Evolutionary conservation across 2,888 invertebrate genomes (phyloP).

Genomic region (Eristalis arbustorum): DNA sequence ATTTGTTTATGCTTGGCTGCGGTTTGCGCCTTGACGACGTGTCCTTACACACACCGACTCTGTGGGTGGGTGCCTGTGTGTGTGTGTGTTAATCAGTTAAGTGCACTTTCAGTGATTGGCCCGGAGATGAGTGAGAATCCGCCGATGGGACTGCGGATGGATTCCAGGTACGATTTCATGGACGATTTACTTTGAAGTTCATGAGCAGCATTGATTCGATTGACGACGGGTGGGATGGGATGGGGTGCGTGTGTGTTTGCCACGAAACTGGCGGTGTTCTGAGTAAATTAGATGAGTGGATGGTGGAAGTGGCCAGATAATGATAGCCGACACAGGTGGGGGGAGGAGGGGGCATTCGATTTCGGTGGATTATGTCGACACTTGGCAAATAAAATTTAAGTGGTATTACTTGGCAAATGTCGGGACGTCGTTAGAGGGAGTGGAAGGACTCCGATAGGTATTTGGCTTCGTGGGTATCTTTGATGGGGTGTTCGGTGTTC

Average conservation of each 20-base stretch:
- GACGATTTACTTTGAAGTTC: slow-evolving; percentile 35
- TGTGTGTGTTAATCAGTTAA: slow-evolving; percentile 61
- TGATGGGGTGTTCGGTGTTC: not conserved
- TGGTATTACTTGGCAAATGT: not conserved
- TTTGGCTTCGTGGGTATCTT: not conserved
- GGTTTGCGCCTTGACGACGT: not conserved
- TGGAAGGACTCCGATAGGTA: not conserved
- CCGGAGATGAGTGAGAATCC: slow-evolving; percentile 21
- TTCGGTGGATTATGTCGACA: not conserved
- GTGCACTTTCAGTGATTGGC: slow-evolving; percentile 65
- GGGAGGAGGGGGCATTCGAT: not conserved
- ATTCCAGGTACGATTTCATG: slow-evolving; percentile 21
- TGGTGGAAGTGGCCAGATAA: not conserved
- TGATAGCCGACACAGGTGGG: not conserved
- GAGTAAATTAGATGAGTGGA: not conserved
- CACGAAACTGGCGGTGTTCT: not conserved
- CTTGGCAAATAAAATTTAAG: not conserved
- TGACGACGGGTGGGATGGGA: not conserved
- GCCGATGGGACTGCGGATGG: not conserved
- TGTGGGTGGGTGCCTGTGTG: slow-evolving; percentile 19
- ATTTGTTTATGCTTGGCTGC: slow-evolving; percentile 47
- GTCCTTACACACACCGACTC: not conserved
- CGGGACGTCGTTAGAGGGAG: not conserved
- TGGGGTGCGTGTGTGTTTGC: not conserved
- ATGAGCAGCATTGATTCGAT: slow-evolving; percentile 7